phyloP scores from a whole-genome alignment of 2,797 vertebrate species.

The Synaphobranchus kaupii region DNA sequence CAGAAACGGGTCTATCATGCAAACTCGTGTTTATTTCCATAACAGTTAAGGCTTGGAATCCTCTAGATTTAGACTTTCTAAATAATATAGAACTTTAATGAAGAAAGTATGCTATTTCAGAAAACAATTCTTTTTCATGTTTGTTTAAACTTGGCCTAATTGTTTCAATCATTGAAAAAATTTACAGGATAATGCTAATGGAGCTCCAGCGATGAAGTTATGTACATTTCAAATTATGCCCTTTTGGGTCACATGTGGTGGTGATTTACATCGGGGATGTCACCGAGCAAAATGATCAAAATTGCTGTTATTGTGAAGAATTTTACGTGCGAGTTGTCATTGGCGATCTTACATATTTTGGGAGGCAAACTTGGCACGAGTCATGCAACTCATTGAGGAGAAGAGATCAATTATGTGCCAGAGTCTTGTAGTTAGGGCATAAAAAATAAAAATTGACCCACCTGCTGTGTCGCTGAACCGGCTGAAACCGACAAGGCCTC shows the following conservation, averaged over 20 bases:
- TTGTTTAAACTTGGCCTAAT: neutral
- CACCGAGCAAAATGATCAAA: neutral
- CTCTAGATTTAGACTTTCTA: neutral
- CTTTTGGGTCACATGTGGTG: neutral
- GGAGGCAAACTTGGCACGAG: neutral
- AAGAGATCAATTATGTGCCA: slow-evolving; percentile 28
- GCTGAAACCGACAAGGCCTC: slow-evolving; percentile 48
- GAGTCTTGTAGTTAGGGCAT: slow-evolving; percentile 26
- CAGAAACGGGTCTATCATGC: neutral
- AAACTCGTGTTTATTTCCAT: neutral
- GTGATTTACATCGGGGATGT: neutral
- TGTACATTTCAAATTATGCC: neutral
- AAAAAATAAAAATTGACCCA: slow-evolving; percentile 51
- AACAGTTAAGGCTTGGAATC: neutral
- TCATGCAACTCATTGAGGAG: neutral
- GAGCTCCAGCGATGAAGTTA: no score
- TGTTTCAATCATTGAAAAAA: neutral
- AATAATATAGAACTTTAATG: neutral
- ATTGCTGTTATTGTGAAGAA: neutral
- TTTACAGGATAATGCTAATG: neutral
- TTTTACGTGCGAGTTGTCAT: neutral
- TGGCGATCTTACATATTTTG: neutral
- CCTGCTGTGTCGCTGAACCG: slow-evolving; percentile 41
- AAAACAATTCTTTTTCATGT: neutral
- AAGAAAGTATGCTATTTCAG: neutral